Evolutionary conservation across 1,140 invertebrate species (phyloP).

Genomic region (Conus ventricosus): DNA sequence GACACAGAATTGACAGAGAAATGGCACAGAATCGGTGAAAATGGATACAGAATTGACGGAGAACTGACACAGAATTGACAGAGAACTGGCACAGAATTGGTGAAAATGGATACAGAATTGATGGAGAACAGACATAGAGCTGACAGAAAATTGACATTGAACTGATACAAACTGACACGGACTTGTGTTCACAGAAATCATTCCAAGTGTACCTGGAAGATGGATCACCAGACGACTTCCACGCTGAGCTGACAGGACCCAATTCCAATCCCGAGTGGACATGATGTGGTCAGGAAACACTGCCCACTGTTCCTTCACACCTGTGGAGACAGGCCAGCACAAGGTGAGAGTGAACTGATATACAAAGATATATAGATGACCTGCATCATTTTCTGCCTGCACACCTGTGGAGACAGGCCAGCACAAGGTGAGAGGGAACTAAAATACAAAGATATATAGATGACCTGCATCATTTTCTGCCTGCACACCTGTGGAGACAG

Average conservation of each 20-base stretch:
- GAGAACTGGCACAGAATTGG: too few relatives aligned
- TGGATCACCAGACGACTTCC: constrained; percentile 86
- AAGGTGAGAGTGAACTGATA: constrained; percentile 78
- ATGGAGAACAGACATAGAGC: too few relatives aligned
- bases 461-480: constrained; percentile 51
- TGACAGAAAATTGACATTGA: too few relatives aligned
- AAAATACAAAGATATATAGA: too few relatives aligned
- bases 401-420: constrained; percentile 93
- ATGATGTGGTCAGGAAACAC: constrained; percentile 82
- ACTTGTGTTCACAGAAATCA: constrained; percentile 59
- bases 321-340: constrained; percentile 94
- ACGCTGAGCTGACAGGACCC: constrained; percentile 88
- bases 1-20: too few relatives aligned
- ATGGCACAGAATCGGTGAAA: too few relatives aligned
- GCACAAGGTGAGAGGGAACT: constrained; percentile 83
- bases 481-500: constrained; percentile 92
- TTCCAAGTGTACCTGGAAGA: constrained; percentile 77
- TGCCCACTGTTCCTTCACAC: constrained; percentile 87
- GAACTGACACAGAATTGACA: too few relatives aligned
- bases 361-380: too few relatives aligned
- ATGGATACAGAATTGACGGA: too few relatives aligned
- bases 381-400: constrained; percentile 77
- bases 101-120: too few relatives aligned
- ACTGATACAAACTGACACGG: too few relatives aligned
- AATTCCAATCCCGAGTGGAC: constrained; percentile 80